Percentiles rank a stretch among this genome's conserved stretches.
Evolutionary conservation across 2,888 invertebrate species (phyloP).

Genomic region (Oeneis ivallda): DNA sequence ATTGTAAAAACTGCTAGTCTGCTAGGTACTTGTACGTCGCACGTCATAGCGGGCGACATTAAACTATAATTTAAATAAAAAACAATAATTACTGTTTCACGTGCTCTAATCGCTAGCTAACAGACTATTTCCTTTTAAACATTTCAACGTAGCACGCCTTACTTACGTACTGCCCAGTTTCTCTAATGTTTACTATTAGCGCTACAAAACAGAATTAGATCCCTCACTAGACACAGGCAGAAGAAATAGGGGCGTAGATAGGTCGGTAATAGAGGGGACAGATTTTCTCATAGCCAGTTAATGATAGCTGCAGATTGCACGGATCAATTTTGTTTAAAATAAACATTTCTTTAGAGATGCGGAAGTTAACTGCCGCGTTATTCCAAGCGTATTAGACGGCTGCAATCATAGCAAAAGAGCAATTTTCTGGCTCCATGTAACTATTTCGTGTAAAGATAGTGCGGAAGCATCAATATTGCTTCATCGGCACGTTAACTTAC

Average conservation of each 20-base stretch:
- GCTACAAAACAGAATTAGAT: constrained; percentile 24
- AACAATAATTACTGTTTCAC: no score
- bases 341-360: constrained; percentile 70
- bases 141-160: constrained; percentile 15
- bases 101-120: neutral
- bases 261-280: constrained; percentile 44
- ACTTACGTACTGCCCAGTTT: constrained; percentile 18
- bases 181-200: constrained; percentile 20
- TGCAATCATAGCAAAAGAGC: constrained; percentile 70
- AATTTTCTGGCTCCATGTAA: constrained; percentile 60
- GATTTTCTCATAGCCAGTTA: constrained; percentile 50
- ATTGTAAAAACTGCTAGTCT: no score
- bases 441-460: constrained; percentile 23
- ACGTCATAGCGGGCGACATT: no score
- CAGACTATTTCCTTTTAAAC: neutral
- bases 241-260: constrained; percentile 31
- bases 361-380: constrained; percentile 69
- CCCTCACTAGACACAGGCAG: constrained; percentile 10
- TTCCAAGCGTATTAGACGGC: constrained; percentile 63
- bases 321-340: constrained; percentile 70
- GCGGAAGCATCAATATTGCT: constrained; percentile 3
- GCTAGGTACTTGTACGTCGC: no score
- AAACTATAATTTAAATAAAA: no score
- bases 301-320: constrained; percentile 53
- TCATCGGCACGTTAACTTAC: neutral